Evolutionary conservation across 2,113 vertebrate species (phyloP).

Genomic region (Macrotis lagotis): DNA sequence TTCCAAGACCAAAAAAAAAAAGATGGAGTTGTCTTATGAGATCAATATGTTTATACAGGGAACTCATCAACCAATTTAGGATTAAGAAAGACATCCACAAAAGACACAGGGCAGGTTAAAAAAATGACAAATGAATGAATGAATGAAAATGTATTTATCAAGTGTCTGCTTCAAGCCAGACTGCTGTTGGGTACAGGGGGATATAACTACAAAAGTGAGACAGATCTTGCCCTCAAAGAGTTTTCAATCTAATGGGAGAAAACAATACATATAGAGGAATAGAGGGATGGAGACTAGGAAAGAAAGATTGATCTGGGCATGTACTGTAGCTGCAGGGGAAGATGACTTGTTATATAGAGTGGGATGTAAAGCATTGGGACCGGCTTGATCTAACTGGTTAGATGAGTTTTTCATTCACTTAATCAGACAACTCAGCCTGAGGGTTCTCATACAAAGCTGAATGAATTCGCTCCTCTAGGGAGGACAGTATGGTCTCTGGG

Average conservation of each 20-base stretch:
- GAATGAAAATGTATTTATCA: background rate
- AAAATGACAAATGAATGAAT: background rate
- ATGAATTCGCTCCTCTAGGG: background rate
- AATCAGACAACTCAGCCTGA: background rate
- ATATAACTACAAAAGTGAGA: background rate
- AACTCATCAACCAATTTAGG: background rate
- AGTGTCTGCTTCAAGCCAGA: background rate
- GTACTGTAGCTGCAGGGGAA: background rate
- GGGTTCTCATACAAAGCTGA: background rate
- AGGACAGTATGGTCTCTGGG: background rate
- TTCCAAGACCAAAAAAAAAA: background rate
- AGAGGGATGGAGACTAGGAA: background rate
- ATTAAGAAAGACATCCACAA: background rate
- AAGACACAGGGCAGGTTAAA: background rate
- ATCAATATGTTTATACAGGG: background rate
- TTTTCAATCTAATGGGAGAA: background rate
- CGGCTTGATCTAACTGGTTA: background rate
- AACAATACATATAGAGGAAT: background rate
- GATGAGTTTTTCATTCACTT: background rate
- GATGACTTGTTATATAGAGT: background rate
- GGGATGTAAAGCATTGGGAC: background rate
- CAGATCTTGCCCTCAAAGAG: background rate
- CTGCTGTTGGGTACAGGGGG: background rate
- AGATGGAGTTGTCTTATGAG: background rate
- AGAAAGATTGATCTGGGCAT: background rate